These are phyloP conservation scores for Aegypius monachus DNA, from an alignment of 2,113 vertebrate genomes.

Conservation along the genomic window DNA sequence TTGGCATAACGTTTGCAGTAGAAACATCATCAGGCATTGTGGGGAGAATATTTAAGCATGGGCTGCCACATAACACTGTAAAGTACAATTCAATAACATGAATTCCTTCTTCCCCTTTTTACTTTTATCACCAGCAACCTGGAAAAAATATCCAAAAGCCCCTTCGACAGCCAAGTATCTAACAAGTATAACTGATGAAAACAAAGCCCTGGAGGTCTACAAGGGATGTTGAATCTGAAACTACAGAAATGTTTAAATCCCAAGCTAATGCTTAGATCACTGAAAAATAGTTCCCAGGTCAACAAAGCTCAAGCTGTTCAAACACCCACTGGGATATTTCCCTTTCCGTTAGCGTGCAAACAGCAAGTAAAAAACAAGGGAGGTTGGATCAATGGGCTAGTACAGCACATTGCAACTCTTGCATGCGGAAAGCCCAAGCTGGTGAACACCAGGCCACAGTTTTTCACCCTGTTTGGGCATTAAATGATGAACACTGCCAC, in stretches of 20 bases:
- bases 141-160: background rate
- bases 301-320: constrained; percentile 79
- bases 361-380: constrained; percentile 64
- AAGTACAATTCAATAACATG: background rate
- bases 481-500: constrained; percentile 52
- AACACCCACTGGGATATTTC: constrained; percentile 80
- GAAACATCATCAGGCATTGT: background rate
- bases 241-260: constrained; percentile 10
- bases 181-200: background rate
- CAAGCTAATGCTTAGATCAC: constrained; percentile 1
- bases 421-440: constrained; percentile 72
- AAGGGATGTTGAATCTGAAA: background rate
- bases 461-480: constrained; percentile 39
- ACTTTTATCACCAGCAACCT: background rate
- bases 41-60: background rate
- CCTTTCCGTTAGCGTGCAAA: constrained; percentile 72
- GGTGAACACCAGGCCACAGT: constrained; percentile 70
- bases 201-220: background rate
- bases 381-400: constrained; percentile 69
- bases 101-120: background rate
- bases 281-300: constrained; percentile 7
- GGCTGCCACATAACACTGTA: background rate
- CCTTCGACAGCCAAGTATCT: background rate
- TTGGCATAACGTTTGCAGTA: background rate
- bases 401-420: constrained; percentile 73